Conservation (phyloP, 2,113 vertebrate genomes). For the Anser brachyrhynchus region DNA sequence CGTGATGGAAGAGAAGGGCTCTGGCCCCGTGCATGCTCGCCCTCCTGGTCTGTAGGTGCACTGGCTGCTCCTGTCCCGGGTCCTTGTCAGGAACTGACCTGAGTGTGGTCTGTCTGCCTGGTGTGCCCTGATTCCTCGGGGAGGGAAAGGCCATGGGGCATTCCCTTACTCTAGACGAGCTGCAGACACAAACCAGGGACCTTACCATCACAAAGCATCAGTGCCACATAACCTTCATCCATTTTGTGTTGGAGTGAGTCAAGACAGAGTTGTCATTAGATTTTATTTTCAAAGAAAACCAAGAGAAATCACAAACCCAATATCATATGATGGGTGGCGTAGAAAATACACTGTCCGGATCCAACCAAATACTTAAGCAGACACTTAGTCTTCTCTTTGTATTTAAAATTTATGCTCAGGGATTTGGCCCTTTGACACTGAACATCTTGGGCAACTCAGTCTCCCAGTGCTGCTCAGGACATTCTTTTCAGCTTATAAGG, state of each 20-base stretch:
- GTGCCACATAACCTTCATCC: fast-evolving
- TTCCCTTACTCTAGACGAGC: background rate
- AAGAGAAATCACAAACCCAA: background rate
- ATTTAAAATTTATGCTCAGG: background rate
- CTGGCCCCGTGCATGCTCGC: fast-evolving
- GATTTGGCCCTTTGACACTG: background rate
- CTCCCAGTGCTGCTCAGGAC: background rate
- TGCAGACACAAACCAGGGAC: background rate
- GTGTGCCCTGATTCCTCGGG: background rate
- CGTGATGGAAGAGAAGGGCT: background rate
- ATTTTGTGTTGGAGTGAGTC: background rate
- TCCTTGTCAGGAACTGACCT: background rate
- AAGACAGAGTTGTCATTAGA: background rate
- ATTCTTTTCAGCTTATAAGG: constrained; percentile 51
- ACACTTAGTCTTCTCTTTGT: background rate
- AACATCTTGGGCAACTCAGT: constrained; percentile 9
- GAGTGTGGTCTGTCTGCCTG: background rate
- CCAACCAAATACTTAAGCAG: background rate
- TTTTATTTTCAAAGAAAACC: constrained; percentile 47
- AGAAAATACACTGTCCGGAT: constrained; percentile 9
- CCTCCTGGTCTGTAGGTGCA: background rate
- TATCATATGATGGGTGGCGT: background rate
- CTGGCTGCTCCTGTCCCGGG: background rate
- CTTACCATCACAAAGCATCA: background rate
- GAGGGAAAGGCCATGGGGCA: background rate